Conservation (phyloP, 2,888 invertebrate genomes). For the Eutolmus rufibarbis region DNA sequence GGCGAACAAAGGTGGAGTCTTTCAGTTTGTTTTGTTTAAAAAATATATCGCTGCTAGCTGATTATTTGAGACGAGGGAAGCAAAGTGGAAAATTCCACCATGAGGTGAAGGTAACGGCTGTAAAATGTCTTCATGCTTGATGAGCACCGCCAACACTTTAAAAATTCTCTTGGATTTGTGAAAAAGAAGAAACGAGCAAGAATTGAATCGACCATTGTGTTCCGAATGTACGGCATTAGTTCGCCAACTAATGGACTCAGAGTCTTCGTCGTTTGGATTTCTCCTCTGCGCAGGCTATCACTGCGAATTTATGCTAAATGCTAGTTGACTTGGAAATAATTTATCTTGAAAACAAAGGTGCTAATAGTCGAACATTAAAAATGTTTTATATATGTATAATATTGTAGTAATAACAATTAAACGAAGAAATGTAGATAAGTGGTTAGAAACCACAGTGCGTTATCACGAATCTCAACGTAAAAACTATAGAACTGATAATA, state of each 20-base stretch:
- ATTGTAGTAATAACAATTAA: not conserved
- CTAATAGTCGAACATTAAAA: not conserved
- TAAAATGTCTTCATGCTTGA: constrained; percentile 33
- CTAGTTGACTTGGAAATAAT: not conserved
- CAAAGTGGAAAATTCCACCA: constrained; percentile 30
- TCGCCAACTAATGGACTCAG: not conserved
- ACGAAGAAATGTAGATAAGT: not conserved
- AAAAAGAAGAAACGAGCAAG: not conserved
- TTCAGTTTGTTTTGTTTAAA: not conserved
- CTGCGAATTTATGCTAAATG: constrained; percentile 3
- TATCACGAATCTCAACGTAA: not conserved
- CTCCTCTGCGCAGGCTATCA: not conserved
- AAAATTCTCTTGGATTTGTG: not conserved
- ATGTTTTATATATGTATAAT: not conserved
- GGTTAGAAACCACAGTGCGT: not conserved
- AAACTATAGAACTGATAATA: not conserved
- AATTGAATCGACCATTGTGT: not conserved
- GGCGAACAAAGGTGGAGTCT: constrained; percentile 15
- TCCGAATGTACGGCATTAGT: not conserved
- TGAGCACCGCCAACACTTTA: constrained; percentile 36
- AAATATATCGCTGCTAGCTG: not conserved
- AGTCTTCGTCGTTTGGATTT: not conserved
- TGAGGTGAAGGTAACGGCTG: constrained; percentile 39
- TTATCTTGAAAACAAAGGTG: not conserved
- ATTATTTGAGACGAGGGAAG: constrained; percentile 16